Conservation (phyloP, 2,113 vertebrate species). For the Menidia beryllina region DNA sequence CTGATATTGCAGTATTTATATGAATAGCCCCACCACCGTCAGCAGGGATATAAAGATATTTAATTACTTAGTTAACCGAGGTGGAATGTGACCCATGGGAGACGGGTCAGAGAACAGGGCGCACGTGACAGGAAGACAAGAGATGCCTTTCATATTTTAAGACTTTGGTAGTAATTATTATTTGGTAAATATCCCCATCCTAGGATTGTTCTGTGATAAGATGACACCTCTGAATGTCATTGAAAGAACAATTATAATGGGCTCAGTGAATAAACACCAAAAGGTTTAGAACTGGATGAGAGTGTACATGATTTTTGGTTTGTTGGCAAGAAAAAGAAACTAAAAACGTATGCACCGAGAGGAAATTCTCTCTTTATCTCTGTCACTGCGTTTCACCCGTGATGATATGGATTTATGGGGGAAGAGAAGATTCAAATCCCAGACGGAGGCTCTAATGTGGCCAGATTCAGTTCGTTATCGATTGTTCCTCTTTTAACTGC, state of each 20-base stretch:
- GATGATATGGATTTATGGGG: slow-evolving; percentile 73
- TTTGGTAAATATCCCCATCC: slow-evolving; percentile 36
- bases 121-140: slow-evolving; percentile 31
- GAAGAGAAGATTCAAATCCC: slow-evolving; percentile 62
- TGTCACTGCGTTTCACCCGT: slow-evolving; percentile 53
- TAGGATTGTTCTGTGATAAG: slow-evolving; percentile 30
- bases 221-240: slow-evolving; percentile 41
- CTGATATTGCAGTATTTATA: slow-evolving; percentile 82
- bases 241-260: slow-evolving; percentile 46
- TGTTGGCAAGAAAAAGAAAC: neutral
- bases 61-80: slow-evolving; percentile 83
- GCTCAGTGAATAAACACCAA: slow-evolving; percentile 36
- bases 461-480: slow-evolving; percentile 76
- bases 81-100: slow-evolving; percentile 75
- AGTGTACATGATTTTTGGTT: slow-evolving; percentile 48
- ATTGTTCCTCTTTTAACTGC: slow-evolving; percentile 75
- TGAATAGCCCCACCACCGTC: slow-evolving; percentile 59
- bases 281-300: slow-evolving; percentile 40
- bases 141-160: slow-evolving; percentile 8
- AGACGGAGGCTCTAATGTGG: slow-evolving; percentile 69
- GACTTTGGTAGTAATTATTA: slow-evolving; percentile 4
- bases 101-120: slow-evolving; percentile 59
- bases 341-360: slow-evolving; percentile 23
- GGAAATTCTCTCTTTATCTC: slow-evolving; percentile 44
- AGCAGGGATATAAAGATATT: slow-evolving; percentile 78